Percentiles rank a stretch among this genome's conserved stretches.
These are phyloP conservation scores for Agrilus planipennis DNA, from an alignment of 1,140 invertebrate genomes.

Conservation along the genomic window DNA sequence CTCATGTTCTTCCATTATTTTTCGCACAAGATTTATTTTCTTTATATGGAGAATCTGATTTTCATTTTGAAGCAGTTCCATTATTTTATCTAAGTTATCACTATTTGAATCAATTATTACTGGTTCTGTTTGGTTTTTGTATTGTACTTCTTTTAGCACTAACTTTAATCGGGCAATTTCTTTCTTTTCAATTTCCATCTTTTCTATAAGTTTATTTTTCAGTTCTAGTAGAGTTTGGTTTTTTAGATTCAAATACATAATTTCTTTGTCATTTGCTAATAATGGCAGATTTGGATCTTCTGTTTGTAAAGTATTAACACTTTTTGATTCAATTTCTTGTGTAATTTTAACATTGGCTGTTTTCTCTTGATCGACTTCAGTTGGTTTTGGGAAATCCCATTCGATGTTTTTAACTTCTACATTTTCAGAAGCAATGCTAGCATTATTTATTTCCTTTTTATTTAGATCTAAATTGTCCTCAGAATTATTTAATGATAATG, in stretches of 20 bases:
- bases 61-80: constrained; percentile 26
- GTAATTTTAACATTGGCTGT: constrained; percentile 4
- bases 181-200: constrained; percentile 22
- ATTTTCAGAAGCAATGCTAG: background rate
- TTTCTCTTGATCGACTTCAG: constrained; percentile 9
- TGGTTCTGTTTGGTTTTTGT: background rate
- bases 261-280: constrained; percentile 1
- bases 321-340: constrained; percentile 7
- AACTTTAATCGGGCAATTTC: constrained; percentile 21
- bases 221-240: background rate
- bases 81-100: constrained; percentile 26
- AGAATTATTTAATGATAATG: constrained; percentile 2
- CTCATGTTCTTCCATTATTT: constrained; percentile 32
- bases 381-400: background rate
- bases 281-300: background rate
- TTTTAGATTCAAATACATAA: background rate
- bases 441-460: background rate
- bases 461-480: background rate
- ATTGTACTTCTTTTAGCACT: constrained; percentile 4
- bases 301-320: background rate
- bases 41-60: constrained; percentile 33
- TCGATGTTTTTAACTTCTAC: constrained; percentile 5
- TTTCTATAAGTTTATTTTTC: constrained; percentile 7
- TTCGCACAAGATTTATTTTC: constrained; percentile 31
- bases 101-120: constrained; percentile 13